Conservation (phyloP, 2,888 invertebrate species). For the Eupithecia pulchellata region DNA sequence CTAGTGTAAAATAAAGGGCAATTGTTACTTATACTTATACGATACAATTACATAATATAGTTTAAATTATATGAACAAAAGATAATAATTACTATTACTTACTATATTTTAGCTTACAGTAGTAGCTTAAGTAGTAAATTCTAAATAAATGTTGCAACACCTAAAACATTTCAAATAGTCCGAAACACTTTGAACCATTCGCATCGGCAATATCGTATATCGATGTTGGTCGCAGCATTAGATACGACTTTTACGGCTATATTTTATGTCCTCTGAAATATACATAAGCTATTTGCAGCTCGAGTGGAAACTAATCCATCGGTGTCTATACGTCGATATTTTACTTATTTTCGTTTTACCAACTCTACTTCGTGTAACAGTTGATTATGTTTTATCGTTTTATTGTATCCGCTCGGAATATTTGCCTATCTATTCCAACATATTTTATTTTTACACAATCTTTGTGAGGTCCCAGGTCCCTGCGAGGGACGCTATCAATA, state of each 20-base stretch:
- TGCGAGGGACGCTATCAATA: conserved; percentile 47
- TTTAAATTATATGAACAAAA: not conserved
- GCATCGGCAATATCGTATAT: conserved; percentile 66
- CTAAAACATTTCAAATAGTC: conserved; percentile 22
- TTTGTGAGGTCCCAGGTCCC: conserved; percentile 44
- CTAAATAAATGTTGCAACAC: not conserved
- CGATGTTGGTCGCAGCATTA: conserved; percentile 70
- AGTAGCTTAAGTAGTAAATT: not conserved
- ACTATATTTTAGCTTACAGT: not conserved
- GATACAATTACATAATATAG: too few relatives aligned
- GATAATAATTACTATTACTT: not conserved
- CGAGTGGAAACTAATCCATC: not conserved
- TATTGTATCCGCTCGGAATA: not conserved
- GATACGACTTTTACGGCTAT: conserved; percentile 64
- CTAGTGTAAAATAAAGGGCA: too few relatives aligned
- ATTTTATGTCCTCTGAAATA: conserved; percentile 59
- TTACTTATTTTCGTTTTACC: not conserved
- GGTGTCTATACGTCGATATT: not conserved
- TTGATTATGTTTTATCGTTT: not conserved
- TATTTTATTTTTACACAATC: conserved; percentile 47
- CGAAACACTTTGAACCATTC: conserved; percentile 14
- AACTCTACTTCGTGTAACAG: not conserved
- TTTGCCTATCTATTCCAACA: not conserved
- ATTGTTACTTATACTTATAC: too few relatives aligned
- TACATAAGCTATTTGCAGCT: conserved; percentile 56